Percentiles rank a stretch among this genome's conserved stretches.
Conservation (phyloP, 2,113 vertebrate genomes). For the Scytalopus superciliaris region DNA sequence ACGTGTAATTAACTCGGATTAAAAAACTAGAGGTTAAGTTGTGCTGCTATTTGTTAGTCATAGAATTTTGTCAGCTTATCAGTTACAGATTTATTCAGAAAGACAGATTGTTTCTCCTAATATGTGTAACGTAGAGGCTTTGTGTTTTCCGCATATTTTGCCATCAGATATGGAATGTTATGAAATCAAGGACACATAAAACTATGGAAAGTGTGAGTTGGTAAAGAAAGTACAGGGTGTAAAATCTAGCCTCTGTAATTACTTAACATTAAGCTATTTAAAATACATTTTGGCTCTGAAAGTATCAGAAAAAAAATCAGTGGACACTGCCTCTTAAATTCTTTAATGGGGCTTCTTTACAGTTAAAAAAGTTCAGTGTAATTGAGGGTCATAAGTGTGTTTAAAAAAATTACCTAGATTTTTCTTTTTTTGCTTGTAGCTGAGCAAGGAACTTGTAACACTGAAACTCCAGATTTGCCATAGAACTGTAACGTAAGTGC, state of each 20-base stretch:
- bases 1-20: neutral
- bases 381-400: neutral
- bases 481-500: neutral
- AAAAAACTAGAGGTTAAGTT: neutral
- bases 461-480: neutral
- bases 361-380: neutral
- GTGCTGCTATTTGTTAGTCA: neutral
- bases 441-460: neutral
- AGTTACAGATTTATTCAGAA: neutral
- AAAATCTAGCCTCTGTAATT: neutral
- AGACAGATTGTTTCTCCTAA: neutral
- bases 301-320: neutral
- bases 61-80: neutral
- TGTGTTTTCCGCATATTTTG: neutral
- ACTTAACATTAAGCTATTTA: neutral
- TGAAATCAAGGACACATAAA: neutral
- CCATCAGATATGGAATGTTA: neutral
- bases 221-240: neutral
- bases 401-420: neutral
- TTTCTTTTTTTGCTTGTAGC: neutral
- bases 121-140: neutral
- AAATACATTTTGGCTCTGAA: neutral
- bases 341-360: neutral
- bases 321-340: neutral
- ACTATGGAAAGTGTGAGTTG: neutral